Percentiles rank a stretch among this genome's conserved stretches.
Conservation (phyloP, 2,113 vertebrate species). For the Manacus vitellinus region DNA sequence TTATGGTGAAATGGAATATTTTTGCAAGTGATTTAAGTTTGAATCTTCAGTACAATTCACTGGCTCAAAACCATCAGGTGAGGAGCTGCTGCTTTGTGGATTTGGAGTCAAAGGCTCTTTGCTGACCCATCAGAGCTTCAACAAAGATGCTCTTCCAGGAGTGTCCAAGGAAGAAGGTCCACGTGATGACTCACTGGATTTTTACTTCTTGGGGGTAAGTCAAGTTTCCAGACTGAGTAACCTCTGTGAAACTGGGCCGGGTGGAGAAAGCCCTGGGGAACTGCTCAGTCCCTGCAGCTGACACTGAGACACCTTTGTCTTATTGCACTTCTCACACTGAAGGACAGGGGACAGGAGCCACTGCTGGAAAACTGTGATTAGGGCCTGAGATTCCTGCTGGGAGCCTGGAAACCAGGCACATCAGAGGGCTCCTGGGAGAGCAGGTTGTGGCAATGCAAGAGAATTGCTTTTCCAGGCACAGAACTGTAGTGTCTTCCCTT, state of each 20-base stretch:
- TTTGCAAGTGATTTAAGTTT: background rate
- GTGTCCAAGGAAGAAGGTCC: background rate
- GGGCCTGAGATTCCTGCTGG: background rate
- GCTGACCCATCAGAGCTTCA: background rate
- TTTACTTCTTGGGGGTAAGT: background rate
- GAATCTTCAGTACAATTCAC: background rate
- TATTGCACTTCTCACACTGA: slow-evolving; percentile 10
- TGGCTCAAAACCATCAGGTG: background rate
- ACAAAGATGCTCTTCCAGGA: background rate
- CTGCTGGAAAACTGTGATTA: background rate
- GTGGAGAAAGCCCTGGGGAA: background rate
- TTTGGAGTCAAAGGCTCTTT: background rate
- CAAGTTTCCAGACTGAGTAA: background rate
- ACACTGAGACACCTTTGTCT: background rate
- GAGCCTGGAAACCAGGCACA: background rate
- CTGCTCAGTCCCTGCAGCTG: background rate
- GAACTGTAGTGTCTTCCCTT: background rate
- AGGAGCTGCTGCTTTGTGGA: background rate
- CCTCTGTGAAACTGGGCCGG: background rate
- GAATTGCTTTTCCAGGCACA: background rate
- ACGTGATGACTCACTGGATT: fast-evolving
- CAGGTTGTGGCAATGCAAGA: background rate
- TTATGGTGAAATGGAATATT: background rate
- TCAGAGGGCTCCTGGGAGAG: background rate
- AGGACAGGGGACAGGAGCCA: background rate